Percentiles rank a stretch among this genome's conserved stretches.
phyloP scores from a whole-genome alignment of 2,888 invertebrate genomes.

The Acleris emargana region DNA sequence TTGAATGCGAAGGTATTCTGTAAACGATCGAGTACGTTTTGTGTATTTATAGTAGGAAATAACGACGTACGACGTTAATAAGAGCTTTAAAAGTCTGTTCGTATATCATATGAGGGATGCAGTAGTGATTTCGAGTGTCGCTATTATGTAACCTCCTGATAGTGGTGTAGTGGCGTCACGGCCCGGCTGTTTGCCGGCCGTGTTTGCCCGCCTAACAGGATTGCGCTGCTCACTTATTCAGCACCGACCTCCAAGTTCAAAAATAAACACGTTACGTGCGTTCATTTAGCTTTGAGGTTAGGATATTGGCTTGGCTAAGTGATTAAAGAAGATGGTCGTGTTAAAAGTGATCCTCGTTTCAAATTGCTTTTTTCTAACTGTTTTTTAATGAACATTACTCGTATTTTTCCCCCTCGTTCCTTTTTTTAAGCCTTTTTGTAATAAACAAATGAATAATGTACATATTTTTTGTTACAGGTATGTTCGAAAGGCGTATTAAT shows the following conservation, averaged over 20 bases:
- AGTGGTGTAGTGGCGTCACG: slow-evolving; percentile 24
- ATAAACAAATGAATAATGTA: no score
- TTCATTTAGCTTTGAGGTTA: slow-evolving; percentile 36
- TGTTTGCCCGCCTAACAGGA: slow-evolving; percentile 61
- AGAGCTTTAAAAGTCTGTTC: neutral
- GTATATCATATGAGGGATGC: neutral
- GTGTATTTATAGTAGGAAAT: slow-evolving; percentile 17
- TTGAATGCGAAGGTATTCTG: slow-evolving; percentile 15
- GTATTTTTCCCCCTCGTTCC: no score
- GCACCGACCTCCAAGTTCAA: slow-evolving; percentile 38
- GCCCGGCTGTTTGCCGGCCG: slow-evolving; percentile 41
- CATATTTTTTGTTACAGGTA: no score
- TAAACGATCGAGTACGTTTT: slow-evolving; percentile 30
- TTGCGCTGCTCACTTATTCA: slow-evolving; percentile 69
- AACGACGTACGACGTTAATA: slow-evolving; percentile 11
- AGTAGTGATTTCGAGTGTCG: slow-evolving; percentile 1
- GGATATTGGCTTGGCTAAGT: slow-evolving; percentile 22
- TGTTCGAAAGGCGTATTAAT: no score
- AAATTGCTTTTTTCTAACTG: no score
- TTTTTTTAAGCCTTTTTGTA: no score
- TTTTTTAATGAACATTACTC: no score
- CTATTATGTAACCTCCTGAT: slow-evolving; percentile 2
- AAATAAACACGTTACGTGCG: slow-evolving; percentile 39
- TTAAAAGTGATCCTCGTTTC: no score
- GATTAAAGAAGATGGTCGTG: slow-evolving; percentile 10